These are phyloP conservation scores for Cabera pusaria DNA, from an alignment of 2,888 invertebrate species.

Conservation along the genomic window DNA sequence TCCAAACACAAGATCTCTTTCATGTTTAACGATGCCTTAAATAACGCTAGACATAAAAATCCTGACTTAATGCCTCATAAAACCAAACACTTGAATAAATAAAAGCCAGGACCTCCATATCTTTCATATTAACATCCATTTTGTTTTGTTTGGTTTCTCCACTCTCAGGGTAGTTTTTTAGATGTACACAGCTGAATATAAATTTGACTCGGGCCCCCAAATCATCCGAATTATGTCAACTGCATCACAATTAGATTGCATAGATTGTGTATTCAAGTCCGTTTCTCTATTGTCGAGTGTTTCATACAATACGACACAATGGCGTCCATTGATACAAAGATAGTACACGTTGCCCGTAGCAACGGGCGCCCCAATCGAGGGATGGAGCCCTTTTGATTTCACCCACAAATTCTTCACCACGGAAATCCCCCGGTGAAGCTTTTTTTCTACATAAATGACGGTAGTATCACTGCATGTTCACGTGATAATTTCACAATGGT, in stretches of 20 bases:
- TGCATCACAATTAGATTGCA: conserved; percentile 54
- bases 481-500: conserved; percentile 22
- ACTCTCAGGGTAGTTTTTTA: conserved; percentile 34
- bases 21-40: conserved; percentile 57
- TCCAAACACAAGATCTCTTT: conserved; percentile 46
- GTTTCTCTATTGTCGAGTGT: conserved; percentile 52
- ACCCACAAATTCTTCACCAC: conserved; percentile 62
- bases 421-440: conserved; percentile 72
- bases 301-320: conserved; percentile 44
- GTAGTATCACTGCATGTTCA: conserved; percentile 37
- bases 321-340: conserved; percentile 60
- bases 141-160: conserved; percentile 37
- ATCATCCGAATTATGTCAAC: conserved; percentile 66
- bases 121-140: conserved; percentile 32
- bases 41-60: conserved; percentile 57
- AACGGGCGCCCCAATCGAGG: conserved; percentile 57
- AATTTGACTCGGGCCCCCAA: conserved; percentile 57
- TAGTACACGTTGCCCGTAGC: conserved; percentile 63
- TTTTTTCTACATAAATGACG: conserved; percentile 47
- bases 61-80: conserved; percentile 56
- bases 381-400: conserved; percentile 57
- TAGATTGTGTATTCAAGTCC: conserved; percentile 55
- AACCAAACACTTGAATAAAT: conserved; percentile 62
- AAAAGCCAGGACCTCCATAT: conserved; percentile 41
- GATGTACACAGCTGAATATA: conserved; percentile 51